These are phyloP conservation scores for Chrysodeixis includens DNA, from an alignment of 2,888 invertebrate species.

Conservation along the genomic window DNA sequence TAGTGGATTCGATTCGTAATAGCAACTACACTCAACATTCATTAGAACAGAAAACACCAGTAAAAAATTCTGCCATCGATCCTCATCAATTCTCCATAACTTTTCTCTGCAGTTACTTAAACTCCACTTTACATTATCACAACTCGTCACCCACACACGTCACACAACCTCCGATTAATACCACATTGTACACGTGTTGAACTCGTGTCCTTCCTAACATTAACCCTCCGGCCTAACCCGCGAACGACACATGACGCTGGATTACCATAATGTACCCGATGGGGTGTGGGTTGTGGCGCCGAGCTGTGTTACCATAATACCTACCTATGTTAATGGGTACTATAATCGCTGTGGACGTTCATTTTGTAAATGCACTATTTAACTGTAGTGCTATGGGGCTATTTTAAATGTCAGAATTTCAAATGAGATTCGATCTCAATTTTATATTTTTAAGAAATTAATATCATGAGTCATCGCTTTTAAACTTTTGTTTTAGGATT, in stretches of 20 bases:
- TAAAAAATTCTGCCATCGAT: too few relatives aligned
- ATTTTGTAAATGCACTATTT: background rate
- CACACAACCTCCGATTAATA: background rate
- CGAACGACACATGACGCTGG: background rate
- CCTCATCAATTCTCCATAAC: too few relatives aligned
- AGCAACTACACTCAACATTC: too few relatives aligned
- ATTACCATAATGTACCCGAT: conserved; percentile 5
- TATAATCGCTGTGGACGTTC: background rate
- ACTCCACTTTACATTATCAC: background rate
- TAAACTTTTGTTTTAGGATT: too few relatives aligned
- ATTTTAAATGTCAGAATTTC: background rate
- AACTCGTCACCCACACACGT: background rate
- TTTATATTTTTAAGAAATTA: too few relatives aligned
- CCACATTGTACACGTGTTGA: conserved; percentile 2
- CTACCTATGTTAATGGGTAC: background rate
- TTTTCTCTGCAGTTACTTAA: background rate
- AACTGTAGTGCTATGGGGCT: background rate
- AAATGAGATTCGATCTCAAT: too few relatives aligned
- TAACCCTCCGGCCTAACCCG: background rate
- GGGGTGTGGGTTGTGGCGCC: conserved; percentile 2
- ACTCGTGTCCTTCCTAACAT: background rate
- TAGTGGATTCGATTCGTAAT: too few relatives aligned
- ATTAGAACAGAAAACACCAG: too few relatives aligned
- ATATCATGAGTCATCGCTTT: too few relatives aligned
- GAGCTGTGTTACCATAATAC: too few relatives aligned